A percentile compares a stretch with the other conserved stretches of the same genome.
phyloP scores from a whole-genome alignment of 2,113 vertebrate genomes.

The Alethe diademata region DNA sequence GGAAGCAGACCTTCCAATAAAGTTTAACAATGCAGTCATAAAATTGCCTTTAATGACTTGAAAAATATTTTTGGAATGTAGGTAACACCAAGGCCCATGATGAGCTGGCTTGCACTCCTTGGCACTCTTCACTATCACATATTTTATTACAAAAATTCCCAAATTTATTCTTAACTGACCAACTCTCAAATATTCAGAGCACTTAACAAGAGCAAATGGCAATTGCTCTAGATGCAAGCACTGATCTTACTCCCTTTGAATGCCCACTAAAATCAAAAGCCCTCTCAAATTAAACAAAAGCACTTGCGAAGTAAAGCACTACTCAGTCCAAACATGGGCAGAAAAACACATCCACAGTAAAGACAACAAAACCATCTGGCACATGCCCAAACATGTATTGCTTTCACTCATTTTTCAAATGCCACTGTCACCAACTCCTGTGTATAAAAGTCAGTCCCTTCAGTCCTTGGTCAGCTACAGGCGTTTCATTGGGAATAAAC shows the following conservation, averaged over 20 bases:
- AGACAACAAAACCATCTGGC: neutral
- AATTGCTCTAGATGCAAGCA: neutral
- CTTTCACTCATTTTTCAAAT: neutral
- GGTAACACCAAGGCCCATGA: neutral
- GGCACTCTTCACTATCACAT: neutral
- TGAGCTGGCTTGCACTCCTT: neutral
- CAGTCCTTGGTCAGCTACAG: neutral
- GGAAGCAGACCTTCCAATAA: neutral
- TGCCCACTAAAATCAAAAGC: neutral
- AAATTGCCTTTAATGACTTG: neutral
- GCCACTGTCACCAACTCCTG: neutral
- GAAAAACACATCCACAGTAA: neutral
- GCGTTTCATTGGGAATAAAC: neutral
- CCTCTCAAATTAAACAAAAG: neutral
- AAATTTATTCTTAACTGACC: neutral
- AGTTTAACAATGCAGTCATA: neutral
- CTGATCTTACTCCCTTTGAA: neutral
- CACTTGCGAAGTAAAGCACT: neutral
- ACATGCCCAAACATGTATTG: neutral
- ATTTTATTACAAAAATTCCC: neutral
- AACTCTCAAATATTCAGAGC: neutral
- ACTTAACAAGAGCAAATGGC: neutral
- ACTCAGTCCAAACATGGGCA: rapidly evolving
- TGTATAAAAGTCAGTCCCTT: neutral
- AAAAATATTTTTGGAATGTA: neutral